Evolutionary conservation across 2,113 vertebrate species (phyloP).

Genomic region (Mesitornis unicolor): DNA sequence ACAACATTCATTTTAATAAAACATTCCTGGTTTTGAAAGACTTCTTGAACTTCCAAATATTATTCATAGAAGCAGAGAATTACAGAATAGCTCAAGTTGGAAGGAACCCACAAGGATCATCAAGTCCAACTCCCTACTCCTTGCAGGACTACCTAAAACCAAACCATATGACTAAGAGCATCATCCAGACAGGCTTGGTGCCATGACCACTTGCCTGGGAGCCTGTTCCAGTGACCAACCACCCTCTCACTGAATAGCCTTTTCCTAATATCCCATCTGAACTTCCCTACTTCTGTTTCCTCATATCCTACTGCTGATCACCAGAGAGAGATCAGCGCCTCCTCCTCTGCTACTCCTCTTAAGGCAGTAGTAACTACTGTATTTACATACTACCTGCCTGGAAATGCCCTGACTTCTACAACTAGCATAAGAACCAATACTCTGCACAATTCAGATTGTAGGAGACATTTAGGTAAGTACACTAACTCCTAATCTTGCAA

Average conservation of each 20-base stretch:
- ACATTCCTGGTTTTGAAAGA: neutral
- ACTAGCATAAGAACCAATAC: neutral
- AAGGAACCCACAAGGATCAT: neutral
- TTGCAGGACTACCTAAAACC: too few species aligned
- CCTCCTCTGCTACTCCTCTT: neutral
- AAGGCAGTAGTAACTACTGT: neutral
- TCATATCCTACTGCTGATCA: neutral
- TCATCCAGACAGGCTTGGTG: too few species aligned
- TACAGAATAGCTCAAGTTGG: neutral
- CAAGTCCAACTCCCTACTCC: too few species aligned
- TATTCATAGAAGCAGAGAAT: neutral
- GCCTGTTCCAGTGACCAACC: neutral
- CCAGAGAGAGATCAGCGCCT: neutral
- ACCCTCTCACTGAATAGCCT: neutral
- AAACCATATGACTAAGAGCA: too few species aligned
- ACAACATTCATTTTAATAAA: neutral
- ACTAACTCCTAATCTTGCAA: neutral
- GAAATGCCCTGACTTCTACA: neutral
- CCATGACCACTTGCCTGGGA: neutral
- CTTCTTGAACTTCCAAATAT: neutral
- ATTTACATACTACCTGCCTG: neutral
- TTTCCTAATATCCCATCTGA: neutral
- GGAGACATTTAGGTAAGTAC: neutral
- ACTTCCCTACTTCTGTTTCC: neutral
- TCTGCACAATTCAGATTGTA: neutral